Percentiles rank a stretch among this genome's conserved stretches.
These are phyloP conservation scores for Sminthurinus signatus DNA, from an alignment of 1,140 invertebrate species.

Conservation along the genomic window DNA sequence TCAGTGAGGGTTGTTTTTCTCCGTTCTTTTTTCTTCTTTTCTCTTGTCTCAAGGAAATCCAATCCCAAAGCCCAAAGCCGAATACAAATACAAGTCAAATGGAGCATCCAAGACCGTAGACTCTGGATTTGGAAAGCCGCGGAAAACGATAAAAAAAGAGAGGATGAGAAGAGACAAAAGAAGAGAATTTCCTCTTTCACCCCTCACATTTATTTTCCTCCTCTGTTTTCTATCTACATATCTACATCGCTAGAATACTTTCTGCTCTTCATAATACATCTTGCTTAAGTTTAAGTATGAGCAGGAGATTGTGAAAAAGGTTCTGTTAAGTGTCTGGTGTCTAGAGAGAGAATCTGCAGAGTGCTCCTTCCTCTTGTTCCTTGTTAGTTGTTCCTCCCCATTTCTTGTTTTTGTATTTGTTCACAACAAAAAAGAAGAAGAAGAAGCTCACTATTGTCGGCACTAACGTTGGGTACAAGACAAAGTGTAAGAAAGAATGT, in stretches of 20 bases:
- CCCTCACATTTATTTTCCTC: neutral
- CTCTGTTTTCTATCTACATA: neutral
- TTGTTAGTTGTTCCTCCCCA: too few relatives aligned
- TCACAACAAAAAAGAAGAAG: too few relatives aligned
- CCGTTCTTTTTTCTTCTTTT: neutral
- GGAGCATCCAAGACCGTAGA: neutral
- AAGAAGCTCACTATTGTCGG: too few relatives aligned
- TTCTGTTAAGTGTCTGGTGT: too few relatives aligned
- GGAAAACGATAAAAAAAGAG: neutral
- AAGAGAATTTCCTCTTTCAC: neutral
- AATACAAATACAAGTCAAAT: neutral
- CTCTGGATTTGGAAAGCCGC: neutral
- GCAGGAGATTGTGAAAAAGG: neutral
- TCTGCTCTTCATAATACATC: neutral
- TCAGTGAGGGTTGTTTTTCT: neutral
- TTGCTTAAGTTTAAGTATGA: neutral
- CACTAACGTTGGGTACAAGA: too few relatives aligned
- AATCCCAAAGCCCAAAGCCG: too few relatives aligned
- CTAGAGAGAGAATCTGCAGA: too few relatives aligned
- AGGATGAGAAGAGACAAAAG: neutral
- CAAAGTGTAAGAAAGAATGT: too few relatives aligned
- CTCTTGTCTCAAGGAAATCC: too few relatives aligned
- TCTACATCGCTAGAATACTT: neutral
- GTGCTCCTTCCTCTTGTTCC: too few relatives aligned
- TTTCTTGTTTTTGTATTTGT: too few relatives aligned